Evolutionary conservation across 1,140 invertebrate genomes (phyloP).

Genomic region (Trichogramma pretiosum): DNA sequence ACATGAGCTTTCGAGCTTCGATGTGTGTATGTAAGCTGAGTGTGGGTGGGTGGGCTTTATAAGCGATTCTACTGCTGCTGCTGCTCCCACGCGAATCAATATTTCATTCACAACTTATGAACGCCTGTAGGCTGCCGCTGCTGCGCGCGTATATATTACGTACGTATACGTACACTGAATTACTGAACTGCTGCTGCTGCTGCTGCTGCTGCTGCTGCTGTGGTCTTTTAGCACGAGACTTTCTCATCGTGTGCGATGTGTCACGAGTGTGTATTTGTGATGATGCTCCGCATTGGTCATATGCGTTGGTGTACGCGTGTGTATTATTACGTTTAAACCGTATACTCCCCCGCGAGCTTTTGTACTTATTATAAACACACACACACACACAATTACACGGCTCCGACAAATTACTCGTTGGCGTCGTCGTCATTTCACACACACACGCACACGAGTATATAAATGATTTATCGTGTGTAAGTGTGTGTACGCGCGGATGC

Average conservation of each 20-base stretch:
- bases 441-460: neutral
- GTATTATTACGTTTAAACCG: too few species aligned
- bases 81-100: slow-evolving; percentile 35
- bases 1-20: too few species aligned
- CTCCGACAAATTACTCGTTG: slow-evolving; percentile 12
- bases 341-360: slow-evolving; percentile 5
- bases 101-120: slow-evolving; percentile 39
- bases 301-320: too few species aligned
- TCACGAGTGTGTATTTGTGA: too few species aligned
- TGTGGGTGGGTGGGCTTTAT: neutral
- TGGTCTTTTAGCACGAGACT: too few species aligned
- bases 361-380: slow-evolving; percentile 7
- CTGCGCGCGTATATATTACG: neutral
- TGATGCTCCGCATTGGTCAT: too few species aligned
- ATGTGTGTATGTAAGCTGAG: too few species aligned
- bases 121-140: too few species aligned
- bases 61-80: slow-evolving; percentile 16
- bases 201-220: too few species aligned
- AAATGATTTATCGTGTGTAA: too few species aligned
- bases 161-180: neutral
- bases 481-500: too few species aligned
- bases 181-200: neutral
- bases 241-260: too few species aligned
- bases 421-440: neutral
- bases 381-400: neutral